Conservation (phyloP, 2,888 invertebrate genomes). For the Trilocha varians region DNA sequence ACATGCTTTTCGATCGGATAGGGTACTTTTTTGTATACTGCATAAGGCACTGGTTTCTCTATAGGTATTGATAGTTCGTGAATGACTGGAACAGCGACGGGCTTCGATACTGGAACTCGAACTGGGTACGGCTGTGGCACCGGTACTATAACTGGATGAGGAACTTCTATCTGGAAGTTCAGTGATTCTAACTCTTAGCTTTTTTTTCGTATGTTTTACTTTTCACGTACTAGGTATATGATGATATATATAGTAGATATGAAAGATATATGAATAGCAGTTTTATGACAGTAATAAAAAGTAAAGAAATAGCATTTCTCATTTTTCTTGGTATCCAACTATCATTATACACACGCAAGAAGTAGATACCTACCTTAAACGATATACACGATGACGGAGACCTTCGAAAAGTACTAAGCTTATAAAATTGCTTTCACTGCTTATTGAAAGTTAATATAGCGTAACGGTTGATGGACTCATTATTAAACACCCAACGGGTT, state of each 20-base stretch:
- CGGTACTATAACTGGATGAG: constrained; percentile 82
- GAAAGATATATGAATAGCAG: no score
- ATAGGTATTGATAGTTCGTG: constrained; percentile 73
- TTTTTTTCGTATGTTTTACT: background rate
- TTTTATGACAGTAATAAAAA: no score
- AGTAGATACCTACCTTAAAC: no score
- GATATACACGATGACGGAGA: no score
- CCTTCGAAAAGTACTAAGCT: background rate
- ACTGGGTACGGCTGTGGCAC: constrained; percentile 84
- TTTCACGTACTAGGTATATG: no score
- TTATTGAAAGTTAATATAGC: background rate
- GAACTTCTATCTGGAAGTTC: constrained; percentile 78
- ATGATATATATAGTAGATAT: no score
- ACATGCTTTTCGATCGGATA: constrained; percentile 82
- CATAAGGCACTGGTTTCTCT: constrained; percentile 77
- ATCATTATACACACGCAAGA: no score
- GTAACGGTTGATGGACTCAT: background rate
- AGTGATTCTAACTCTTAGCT: background rate
- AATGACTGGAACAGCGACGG: constrained; percentile 79
- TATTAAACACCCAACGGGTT: background rate
- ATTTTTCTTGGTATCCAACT: no score
- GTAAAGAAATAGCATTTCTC: no score
- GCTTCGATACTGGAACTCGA: constrained; percentile 79
- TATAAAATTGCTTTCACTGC: no score
- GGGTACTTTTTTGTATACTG: constrained; percentile 80